Conservation (phyloP, 2,113 vertebrate genomes). For the Ellobius talpinus region DNA sequence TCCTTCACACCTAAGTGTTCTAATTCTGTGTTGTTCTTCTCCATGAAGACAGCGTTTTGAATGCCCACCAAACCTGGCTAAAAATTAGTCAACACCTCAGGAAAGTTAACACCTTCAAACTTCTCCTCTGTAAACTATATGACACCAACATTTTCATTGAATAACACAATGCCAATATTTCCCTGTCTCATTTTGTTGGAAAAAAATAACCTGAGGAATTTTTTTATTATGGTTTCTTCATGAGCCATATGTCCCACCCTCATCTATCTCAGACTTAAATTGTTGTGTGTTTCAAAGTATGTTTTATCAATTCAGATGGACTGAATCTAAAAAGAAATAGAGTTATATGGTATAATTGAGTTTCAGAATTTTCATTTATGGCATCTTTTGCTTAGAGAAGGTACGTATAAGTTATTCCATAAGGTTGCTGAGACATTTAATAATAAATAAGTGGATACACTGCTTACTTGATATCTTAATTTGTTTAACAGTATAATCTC, state of each 20-base stretch:
- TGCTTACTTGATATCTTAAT: background rate
- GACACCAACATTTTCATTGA: background rate
- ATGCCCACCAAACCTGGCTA: background rate
- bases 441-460: background rate
- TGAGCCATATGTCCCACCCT: background rate
- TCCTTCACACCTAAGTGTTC: background rate
- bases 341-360: background rate
- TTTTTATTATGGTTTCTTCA: background rate
- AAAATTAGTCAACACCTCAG: background rate
- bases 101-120: background rate
- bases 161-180: background rate
- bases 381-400: background rate
- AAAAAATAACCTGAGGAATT: background rate
- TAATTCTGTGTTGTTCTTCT: background rate
- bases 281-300: background rate
- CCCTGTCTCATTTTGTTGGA: background rate
- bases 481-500: background rate
- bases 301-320: background rate
- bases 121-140: background rate
- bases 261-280: background rate
- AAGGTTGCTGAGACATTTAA: background rate
- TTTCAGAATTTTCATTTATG: background rate
- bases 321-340: background rate
- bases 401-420: background rate
- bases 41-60: background rate